Percentiles rank a stretch among this genome's conserved stretches.
These are phyloP conservation scores for Fregata magnificens DNA, from an alignment of 2,113 vertebrate genomes.

Conservation along the genomic window DNA sequence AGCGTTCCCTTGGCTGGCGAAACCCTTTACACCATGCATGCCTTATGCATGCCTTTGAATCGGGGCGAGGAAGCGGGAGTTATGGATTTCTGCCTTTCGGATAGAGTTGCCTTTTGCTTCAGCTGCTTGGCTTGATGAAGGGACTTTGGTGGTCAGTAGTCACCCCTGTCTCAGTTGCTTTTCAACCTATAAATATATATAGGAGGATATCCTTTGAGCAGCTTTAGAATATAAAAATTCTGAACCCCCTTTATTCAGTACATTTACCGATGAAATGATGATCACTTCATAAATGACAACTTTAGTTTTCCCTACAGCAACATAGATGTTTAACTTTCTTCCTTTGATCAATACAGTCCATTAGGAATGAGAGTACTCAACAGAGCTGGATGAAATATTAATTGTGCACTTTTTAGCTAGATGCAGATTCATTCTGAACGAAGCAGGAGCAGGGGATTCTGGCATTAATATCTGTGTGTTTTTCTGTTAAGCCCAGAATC, in stretches of 20 bases:
- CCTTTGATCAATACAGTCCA: constrained; percentile 69
- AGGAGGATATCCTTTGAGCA: neutral
- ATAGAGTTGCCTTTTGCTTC: neutral
- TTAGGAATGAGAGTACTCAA: constrained; percentile 58
- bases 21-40: neutral
- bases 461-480: neutral
- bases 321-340: constrained; percentile 43
- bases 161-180: neutral
- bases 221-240: neutral
- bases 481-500: neutral
- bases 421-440: constrained; percentile 33
- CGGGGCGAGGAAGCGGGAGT: neutral
- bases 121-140: neutral
- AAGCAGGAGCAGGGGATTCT: neutral
- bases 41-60: neutral
- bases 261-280: neutral
- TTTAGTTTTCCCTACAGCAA: constrained; percentile 53
- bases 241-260: neutral
- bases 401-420: constrained; percentile 56
- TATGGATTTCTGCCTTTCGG: neutral
- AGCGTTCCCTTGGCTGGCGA: fast-evolving
- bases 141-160: neutral
- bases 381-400: constrained; percentile 71
- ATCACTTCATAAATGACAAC: constrained; percentile 9
- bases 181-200: neutral